Evolutionary conservation across 2,888 invertebrate genomes (phyloP), one percentile per base, ranked within the genome.

Genomic region (Diplazon laetatorius): DNA sequence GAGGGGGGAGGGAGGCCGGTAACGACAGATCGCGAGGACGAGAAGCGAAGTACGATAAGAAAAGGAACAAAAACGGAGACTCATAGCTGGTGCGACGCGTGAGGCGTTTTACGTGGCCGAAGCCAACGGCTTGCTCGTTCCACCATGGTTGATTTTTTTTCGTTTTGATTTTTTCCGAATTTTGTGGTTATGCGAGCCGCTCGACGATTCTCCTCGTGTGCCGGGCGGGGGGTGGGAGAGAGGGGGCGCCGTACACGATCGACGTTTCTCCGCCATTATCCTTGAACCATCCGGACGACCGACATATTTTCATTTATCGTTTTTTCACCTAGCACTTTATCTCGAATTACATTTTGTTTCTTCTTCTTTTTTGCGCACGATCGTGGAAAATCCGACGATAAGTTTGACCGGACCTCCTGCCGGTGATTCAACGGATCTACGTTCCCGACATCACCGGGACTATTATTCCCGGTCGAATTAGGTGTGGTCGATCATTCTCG

Each of bases 111-210:
- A 22, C 52, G 10, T 8, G 12, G 37, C 37, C 37, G 37, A 5
- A 2, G 25, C 22, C 25, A 25, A 22, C 6, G n/a, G n/a, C n/a
- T n/a, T n/a, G n/a, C n/a, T n/a, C n/a, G n/a, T n/a, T n/a, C n/a
- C n/a, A n/a, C n/a, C n/a, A n/a, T n/a, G 4, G 30, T 5, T 30
- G 30, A 30, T 30, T 30, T 30, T 30, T 30, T 30, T 30, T 1
- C 6, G 14, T 10, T 14, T 14, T 4, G 1, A n/a, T 9, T 9
- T 35, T 30, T 30, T 2, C 5, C 12, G 5, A 50, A 1, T 30
- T 52, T 52, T 55, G 55, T 55, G 55, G 30, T 55, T 55, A 55
- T 55, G 30, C 52, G 52, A 30, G 14, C 16, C 42, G 12, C 10
- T 1, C 50, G 20, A 22, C 30, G 30, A 30, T 30, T 30, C 22